phyloP scores from a whole-genome alignment of 2,888 invertebrate species.

The Meiosimyza decipiens region DNA sequence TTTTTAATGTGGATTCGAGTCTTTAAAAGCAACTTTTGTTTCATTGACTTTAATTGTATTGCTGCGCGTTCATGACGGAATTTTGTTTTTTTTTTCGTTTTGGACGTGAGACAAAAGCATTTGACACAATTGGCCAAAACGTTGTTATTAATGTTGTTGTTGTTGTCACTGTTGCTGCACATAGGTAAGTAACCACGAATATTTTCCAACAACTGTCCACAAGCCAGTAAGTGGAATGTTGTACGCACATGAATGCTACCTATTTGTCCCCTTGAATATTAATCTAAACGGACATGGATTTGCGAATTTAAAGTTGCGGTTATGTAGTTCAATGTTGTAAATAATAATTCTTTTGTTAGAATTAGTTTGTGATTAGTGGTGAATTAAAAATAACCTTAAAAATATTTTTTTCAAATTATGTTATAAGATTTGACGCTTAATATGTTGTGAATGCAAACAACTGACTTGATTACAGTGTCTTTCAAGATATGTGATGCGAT shows the following conservation, averaged over 20 bases:
- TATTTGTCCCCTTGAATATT: background rate
- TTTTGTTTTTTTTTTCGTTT: conserved; percentile 39
- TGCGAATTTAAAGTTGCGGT: too few species aligned
- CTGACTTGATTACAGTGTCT: too few species aligned
- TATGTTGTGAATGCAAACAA: too few species aligned
- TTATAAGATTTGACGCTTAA: too few species aligned
- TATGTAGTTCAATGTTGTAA: too few species aligned
- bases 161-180: background rate
- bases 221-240: conserved; percentile 1
- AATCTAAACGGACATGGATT: background rate
- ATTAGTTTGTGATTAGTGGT: too few species aligned
- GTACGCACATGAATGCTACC: conserved; percentile 9
- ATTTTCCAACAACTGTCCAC: too few species aligned
- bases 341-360: too few species aligned
- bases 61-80: conserved; percentile 48
- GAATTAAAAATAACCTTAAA: too few species aligned
- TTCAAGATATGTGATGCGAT: too few species aligned
- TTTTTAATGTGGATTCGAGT: conserved; percentile 1
- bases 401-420: too few species aligned
- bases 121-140: conserved; percentile 44
- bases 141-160: background rate
- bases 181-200: too few species aligned
- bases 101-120: conserved; percentile 57
- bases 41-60: conserved; percentile 7
- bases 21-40: background rate